Conservation (phyloP, 2,113 vertebrate genomes). For the Megalops atlanticus region DNA sequence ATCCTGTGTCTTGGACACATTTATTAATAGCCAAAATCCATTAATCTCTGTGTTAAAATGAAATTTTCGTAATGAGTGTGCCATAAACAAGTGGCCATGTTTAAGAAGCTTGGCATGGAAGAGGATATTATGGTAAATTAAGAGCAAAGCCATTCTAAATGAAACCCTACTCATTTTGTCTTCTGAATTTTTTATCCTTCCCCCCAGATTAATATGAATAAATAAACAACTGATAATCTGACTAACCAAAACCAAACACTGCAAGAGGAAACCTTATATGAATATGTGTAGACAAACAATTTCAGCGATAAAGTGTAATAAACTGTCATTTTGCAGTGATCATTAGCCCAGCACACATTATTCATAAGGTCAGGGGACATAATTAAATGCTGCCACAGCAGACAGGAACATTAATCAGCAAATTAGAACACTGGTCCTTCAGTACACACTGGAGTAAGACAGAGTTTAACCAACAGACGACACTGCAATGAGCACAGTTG, state of each 20-base stretch:
- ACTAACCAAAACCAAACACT: slow-evolving; percentile 20
- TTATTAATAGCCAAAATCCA: no score
- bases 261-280: slow-evolving; percentile 23
- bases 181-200: background rate
- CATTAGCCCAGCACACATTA: slow-evolving; percentile 33
- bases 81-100: background rate
- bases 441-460: background rate
- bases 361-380: slow-evolving; percentile 25
- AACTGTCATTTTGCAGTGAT: slow-evolving; percentile 39
- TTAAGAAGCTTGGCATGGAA: background rate
- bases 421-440: slow-evolving; percentile 4
- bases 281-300: slow-evolving; percentile 21
- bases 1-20: no score
- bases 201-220: background rate
- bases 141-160: background rate
- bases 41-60: background rate
- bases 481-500: no score
- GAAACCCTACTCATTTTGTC: background rate
- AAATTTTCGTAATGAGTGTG: background rate
- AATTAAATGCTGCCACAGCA: slow-evolving; percentile 7
- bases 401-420: slow-evolving; percentile 21
- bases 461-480: background rate
- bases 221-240: background rate
- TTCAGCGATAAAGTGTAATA: slow-evolving; percentile 28
- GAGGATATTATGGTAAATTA: background rate